These are phyloP conservation scores for Pollenia angustigena DNA, from an alignment of 2,888 invertebrate genomes.

Conservation along the genomic window DNA sequence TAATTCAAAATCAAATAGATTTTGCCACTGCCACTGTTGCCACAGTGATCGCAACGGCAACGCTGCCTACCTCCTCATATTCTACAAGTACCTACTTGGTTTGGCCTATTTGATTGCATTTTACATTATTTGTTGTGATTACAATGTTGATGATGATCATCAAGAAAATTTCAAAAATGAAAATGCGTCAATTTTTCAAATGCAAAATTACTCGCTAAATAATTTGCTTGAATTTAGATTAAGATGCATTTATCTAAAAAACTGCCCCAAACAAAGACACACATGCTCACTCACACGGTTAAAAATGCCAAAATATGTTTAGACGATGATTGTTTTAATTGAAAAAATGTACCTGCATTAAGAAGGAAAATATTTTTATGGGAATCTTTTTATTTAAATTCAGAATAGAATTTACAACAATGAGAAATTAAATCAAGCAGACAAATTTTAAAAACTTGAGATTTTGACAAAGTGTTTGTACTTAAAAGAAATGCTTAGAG, in stretches of 20 bases:
- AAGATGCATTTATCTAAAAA: conserved; percentile 63
- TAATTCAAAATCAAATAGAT: conserved; percentile 46
- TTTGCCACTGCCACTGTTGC: conserved; percentile 31
- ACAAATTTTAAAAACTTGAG: conserved; percentile 46
- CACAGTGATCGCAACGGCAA: not conserved
- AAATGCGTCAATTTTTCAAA: conserved; percentile 76
- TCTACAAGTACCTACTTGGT: conserved; percentile 8
- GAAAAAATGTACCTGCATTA: conserved; percentile 3
- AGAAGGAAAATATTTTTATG: conserved; percentile 17
- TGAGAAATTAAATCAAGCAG: conserved; percentile 38
- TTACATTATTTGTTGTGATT: conserved; percentile 22
- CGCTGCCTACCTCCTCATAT: not conserved
- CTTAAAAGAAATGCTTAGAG: not conserved
- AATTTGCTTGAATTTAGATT: conserved; percentile 77
- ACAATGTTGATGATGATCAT: conserved; percentile 45
- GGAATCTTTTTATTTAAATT: not conserved
- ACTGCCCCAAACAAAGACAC: not conserved
- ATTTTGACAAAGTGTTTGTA: conserved; percentile 24
- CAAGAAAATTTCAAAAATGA: conserved; percentile 70
- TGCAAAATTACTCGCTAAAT: conserved; percentile 83
- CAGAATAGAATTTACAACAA: conserved; percentile 16
- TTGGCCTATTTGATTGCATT: conserved; percentile 21
- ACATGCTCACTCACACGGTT: not conserved
- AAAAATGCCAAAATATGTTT: not conserved
- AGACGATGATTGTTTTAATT: conserved; percentile 33